Base-by-base conservation (phyloP, 2,113 vertebrate genomes). In the Archocentrus centrarchus region DNA sequence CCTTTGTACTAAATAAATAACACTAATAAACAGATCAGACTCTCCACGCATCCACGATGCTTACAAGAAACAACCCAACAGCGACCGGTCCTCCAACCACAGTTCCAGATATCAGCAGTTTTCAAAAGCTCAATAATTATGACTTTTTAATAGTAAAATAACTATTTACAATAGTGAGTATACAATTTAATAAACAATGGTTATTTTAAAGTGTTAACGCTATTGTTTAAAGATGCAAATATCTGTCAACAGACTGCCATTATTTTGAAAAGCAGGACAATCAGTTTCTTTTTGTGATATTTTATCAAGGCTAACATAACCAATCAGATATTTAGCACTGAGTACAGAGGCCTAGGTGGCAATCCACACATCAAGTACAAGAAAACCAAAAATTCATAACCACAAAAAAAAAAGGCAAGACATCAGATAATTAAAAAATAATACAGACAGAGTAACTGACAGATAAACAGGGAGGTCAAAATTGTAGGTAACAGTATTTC, bases 91-190 rank as follows among this genome's bases (percentile, higher is more conserved):
- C 6, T 35, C 6, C 35, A 35, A 39, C 37, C 37, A 39, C 37
- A 39, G 37, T 39, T 39, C 35, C 35, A 35, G 35, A 35, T 35
- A 35, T 39, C 37, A 39, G 37, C 2, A 7, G 8, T 10, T 39
- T 39, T 9, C 37, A 39, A 39, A 2, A 39, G 8, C 37, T 39
- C 9, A 39, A 10, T 39, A 0, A 0, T 0, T 0, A 53, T 0
- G 68, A n/a, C 24, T 20, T 20, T 10, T 57, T n/a, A n/a, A 57
- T n/a, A 57, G 18, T 32, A 55, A 53, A 53, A 73, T 53, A 53
- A 73, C 17, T 13, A 2, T 50, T 50, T 47, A 32, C 8, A 18
- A 35, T 37, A 11, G 32, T 62, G 9, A 47, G 11, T 47, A 14
- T 47, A 14, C 44, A 47, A 47, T 47, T 14, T 47, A 47, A 47